Evolutionary conservation across 2,113 vertebrate species (phyloP), one percentile per base, ranked within the genome.

Genomic region (Phainopepla nitens): DNA sequence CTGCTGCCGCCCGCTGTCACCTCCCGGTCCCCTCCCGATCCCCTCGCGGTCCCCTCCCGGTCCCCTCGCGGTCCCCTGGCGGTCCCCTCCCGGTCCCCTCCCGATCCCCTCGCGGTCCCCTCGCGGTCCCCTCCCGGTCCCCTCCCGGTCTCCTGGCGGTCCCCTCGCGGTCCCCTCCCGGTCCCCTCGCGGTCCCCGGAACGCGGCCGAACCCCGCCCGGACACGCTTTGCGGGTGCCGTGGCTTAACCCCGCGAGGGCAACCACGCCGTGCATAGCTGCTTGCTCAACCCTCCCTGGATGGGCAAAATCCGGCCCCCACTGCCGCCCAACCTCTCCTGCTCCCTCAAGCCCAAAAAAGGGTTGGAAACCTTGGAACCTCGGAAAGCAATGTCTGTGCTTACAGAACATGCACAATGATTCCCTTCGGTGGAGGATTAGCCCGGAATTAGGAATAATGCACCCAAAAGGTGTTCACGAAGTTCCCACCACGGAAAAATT

Each of bases 291-390:
- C 29, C 21, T 35, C n/a, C 24, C 70, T 13, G 44, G 29, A 33
- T 20, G 31, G 15, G 20, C 13, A 31, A 64, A 80, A 47, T 6
- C 19, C 22, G 0, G 7, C 24, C n/a, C n/a, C 13, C 18, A 0
- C 0, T 29, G n/a, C 15, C 1, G 1, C 25, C 50, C 31, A 15
- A 15, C 14, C 18, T 12, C 18, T 42, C n/a, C n/a, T 4, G 2
- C 4, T 2, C 17, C 25, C n/a, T 45, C 29, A 17, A n/a, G 29
- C 10, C 20, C 54, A 16, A 39, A 65, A 79, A 47, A 9, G 6
- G 6, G 16, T 9, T 36, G 21, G 49, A 50, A 83, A 45, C 29
- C 19, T 54, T 28, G 68, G 57, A n/a, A 7, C 16, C 9, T 62
- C 14, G 18, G 49, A 61, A 70, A 82, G 15, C 16, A 41, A 5